A percentile compares a stretch with the other conserved stretches of the same genome.
phyloP scores from a whole-genome alignment of 53 echinoderm and acorn worm species.

The Patiria pectinifera region DNA sequence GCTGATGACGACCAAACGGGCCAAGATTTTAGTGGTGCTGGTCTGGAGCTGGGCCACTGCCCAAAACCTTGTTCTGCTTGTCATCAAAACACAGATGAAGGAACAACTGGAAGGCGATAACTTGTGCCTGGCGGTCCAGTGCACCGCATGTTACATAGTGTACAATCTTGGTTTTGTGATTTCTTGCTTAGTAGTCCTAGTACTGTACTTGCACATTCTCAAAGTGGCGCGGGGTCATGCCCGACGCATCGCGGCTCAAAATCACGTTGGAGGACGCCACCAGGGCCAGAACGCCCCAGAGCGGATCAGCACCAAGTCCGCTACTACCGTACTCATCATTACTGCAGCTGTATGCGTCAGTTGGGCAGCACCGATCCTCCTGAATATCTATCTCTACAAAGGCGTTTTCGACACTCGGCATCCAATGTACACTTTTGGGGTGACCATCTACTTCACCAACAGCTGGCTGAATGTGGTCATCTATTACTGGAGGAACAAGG shows the following conservation, averaged over 20 bases:
- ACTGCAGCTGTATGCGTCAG: slow-evolving; percentile 7
- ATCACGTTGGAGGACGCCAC: neutral
- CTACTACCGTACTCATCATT: slow-evolving; percentile 32
- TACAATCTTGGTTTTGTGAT: neutral
- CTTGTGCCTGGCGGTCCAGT: neutral
- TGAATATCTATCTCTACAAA: neutral
- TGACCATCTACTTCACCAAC: neutral
- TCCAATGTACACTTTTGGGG: neutral
- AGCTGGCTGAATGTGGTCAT: slow-evolving; percentile 49
- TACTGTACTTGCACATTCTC: slow-evolving; percentile 43
- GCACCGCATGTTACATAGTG: neutral
- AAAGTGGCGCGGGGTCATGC: slow-evolving; percentile 51
- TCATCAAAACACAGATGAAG: neutral
- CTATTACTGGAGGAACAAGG: slow-evolving; percentile 37
- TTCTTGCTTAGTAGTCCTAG: slow-evolving; percentile 15
- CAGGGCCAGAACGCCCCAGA: neutral
- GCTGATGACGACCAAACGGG: slow-evolving; percentile 36
- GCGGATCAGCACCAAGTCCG: slow-evolving; percentile 27
- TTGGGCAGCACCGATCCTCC: neutral
- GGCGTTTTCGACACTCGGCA: neutral
- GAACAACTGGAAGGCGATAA: neutral
- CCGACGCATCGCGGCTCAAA: slow-evolving; percentile 14
- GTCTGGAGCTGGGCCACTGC: slow-evolving; percentile 23
- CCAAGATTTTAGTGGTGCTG: slow-evolving; percentile 21
- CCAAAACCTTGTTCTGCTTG: neutral